These are phyloP conservation scores for Temnothorax nylanderi DNA, from an alignment of 1,140 invertebrate species.

Conservation along the genomic window DNA sequence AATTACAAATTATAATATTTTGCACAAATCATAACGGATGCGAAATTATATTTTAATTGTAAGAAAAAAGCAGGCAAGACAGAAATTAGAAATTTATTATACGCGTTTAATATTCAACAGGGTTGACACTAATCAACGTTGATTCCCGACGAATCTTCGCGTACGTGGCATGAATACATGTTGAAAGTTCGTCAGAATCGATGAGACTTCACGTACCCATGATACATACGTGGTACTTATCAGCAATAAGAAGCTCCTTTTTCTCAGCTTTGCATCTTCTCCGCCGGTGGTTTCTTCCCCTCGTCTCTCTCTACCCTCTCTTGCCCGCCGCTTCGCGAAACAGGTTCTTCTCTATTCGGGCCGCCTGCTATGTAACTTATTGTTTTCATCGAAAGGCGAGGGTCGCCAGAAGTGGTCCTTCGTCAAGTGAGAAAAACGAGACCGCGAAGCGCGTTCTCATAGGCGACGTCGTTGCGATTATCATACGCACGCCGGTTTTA, in stretches of 20 bases:
- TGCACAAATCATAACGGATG: neutral
- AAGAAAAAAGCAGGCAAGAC: neutral
- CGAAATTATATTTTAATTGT: neutral
- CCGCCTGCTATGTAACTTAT: conserved; percentile 74
- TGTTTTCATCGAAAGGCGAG: conserved; percentile 71
- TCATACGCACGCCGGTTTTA: conserved; percentile 49
- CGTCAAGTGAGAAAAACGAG: conserved; percentile 62
- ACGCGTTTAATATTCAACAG: neutral
- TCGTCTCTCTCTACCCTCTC: neutral
- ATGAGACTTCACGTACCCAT: conserved; percentile 25
- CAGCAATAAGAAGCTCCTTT: conserved; percentile 44
- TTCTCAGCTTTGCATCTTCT: conserved; percentile 42
- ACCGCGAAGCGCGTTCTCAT: conserved; percentile 61
- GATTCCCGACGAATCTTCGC: neutral
- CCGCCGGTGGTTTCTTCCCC: conserved; percentile 49
- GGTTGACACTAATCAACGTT: neutral
- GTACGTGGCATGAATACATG: neutral
- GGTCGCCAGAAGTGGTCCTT: conserved; percentile 60
- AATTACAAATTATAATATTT: neutral
- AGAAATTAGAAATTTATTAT: neutral
- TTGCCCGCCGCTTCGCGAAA: conserved; percentile 52
- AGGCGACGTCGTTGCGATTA: conserved; percentile 42
- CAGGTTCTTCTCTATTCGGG: conserved; percentile 72
- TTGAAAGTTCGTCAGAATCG: conserved; percentile 57
- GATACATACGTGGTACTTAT: neutral